Conservation (phyloP, 1,140 invertebrate species). For the Elymnias hypermnestra region DNA sequence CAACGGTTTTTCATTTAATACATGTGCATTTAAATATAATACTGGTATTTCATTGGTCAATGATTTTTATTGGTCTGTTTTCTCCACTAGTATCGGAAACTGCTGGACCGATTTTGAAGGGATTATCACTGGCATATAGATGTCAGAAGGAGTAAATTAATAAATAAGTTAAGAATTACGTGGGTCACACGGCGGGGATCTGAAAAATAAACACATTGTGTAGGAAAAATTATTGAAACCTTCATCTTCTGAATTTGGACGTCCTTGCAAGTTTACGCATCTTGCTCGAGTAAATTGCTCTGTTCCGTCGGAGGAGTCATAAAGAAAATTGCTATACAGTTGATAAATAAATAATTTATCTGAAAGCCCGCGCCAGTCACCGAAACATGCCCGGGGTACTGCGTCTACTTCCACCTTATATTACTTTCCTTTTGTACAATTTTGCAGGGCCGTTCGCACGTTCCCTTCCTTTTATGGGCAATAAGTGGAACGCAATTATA, state of each 20-base stretch:
- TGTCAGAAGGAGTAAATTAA: too few relatives aligned
- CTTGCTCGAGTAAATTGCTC: slow-evolving; percentile 73
- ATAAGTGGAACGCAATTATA: slow-evolving; percentile 75
- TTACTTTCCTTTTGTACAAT: slow-evolving; percentile 75
- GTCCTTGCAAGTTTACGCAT: slow-evolving; percentile 72
- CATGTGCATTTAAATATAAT: too few relatives aligned
- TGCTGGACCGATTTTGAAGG: too few relatives aligned
- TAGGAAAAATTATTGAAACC: slow-evolving; percentile 35
- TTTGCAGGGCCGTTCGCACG: slow-evolving; percentile 70
- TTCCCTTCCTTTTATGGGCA: slow-evolving; percentile 72
- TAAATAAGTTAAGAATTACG: too few relatives aligned
- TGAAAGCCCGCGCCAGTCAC: slow-evolving; percentile 72
- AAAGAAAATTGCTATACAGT: slow-evolving; percentile 76
- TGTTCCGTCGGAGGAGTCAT: slow-evolving; percentile 72
- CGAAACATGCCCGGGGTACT: slow-evolving; percentile 59
- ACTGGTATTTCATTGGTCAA: too few relatives aligned
- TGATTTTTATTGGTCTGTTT: too few relatives aligned
- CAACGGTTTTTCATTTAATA: too few relatives aligned
- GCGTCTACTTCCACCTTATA: slow-evolving; percentile 70
- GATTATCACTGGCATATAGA: too few relatives aligned
- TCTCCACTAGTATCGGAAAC: too few relatives aligned
- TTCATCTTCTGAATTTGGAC: slow-evolving; percentile 62
- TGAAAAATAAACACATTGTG: too few relatives aligned
- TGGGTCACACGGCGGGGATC: too few relatives aligned
- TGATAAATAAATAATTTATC: slow-evolving; percentile 77